Base-by-base conservation (phyloP, 2,888 invertebrate genomes). In the Spicauda simplicius region DNA sequence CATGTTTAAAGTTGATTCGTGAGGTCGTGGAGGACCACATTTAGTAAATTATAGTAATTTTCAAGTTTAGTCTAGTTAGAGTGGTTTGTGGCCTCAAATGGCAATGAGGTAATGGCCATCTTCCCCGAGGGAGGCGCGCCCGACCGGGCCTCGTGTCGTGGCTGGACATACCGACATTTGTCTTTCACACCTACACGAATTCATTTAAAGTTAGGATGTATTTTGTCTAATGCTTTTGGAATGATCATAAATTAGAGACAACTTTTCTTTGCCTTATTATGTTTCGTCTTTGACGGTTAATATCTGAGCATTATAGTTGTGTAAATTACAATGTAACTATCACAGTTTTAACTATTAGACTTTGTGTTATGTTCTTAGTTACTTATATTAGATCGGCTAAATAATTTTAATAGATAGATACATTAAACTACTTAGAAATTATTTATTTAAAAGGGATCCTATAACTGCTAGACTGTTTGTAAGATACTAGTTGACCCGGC, bases 91-190 rank as follows among this genome's bases (percentile, higher is more conserved):
- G 78, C 73, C 75, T 76, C 76, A 77, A 79, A 79, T 79, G 77
- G 80, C 84, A 84, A 87, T 86, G 83, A 86, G 79, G 82, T 88
- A 89, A 89, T 89, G 73, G 86, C 53, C 73, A 72, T 76, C 80
- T 87, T 89, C 87, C 87, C 85, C 81, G 72, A 72, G 82, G 80
- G 75, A 71, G 72, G 68, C 70, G 70, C 67, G 72, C 70, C 68
- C 65, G 66, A 30, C 54, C 7, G 64, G 7, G 18, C 33, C 48
- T 57, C 64, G 48, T 56, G 57, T 57, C 64, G 48, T 56, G 57
- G 52, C 50, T 57, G 48, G 58, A 48, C 63, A 25, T 20, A 37
- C 19, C 52, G 30, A 70, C 55, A 70, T 67, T 64, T 68, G 18
- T 48, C 64, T 25, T 65, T 69, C 16, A 67, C 68, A 59, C 8